Evolutionary conservation across 1,140 invertebrate species (phyloP).

Genomic region (Ceratina calcarata): DNA sequence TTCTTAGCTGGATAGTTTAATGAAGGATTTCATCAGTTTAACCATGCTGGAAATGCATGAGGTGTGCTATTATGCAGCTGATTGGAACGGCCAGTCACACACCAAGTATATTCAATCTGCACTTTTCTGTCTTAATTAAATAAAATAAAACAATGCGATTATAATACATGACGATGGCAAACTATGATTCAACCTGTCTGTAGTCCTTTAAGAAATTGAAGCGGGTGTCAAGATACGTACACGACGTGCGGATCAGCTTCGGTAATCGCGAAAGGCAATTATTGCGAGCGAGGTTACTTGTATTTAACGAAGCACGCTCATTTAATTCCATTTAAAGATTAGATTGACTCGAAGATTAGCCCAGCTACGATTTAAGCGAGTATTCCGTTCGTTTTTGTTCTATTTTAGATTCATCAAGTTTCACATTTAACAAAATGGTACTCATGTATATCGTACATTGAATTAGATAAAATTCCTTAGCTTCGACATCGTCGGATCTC

Average conservation of each 20-base stretch:
- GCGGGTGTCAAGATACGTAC: background rate
- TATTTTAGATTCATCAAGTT: background rate
- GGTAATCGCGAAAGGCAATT: constrained; percentile 38
- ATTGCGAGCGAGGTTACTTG: constrained; percentile 18
- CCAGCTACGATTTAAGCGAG: constrained; percentile 2
- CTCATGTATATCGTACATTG: too few relatives aligned
- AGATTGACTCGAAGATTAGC: constrained; percentile 19
- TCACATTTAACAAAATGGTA: too few relatives aligned
- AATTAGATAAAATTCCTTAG: too few relatives aligned
- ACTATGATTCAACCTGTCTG: too few relatives aligned
- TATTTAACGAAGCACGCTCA: constrained; percentile 29
- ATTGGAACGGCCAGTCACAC: too few relatives aligned
- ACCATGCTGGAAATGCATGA: too few relatives aligned
- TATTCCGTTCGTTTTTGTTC: background rate
- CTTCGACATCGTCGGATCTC: too few relatives aligned
- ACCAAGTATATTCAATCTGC: too few relatives aligned
- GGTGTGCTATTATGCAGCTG: too few relatives aligned
- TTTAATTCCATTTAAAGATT: constrained; percentile 46
- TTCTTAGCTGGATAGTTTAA: background rate
- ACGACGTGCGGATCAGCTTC: constrained; percentile 14
- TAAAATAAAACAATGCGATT: too few relatives aligned
- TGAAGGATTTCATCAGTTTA: background rate
- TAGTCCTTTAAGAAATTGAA: background rate
- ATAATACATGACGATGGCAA: too few relatives aligned
- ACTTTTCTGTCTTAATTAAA: too few relatives aligned